A percentile compares a stretch with the other conserved stretches of the same genome.
Evolutionary conservation across 2,888 invertebrate genomes (phyloP).

Genomic region (Stenchaetothrips biformis): DNA sequence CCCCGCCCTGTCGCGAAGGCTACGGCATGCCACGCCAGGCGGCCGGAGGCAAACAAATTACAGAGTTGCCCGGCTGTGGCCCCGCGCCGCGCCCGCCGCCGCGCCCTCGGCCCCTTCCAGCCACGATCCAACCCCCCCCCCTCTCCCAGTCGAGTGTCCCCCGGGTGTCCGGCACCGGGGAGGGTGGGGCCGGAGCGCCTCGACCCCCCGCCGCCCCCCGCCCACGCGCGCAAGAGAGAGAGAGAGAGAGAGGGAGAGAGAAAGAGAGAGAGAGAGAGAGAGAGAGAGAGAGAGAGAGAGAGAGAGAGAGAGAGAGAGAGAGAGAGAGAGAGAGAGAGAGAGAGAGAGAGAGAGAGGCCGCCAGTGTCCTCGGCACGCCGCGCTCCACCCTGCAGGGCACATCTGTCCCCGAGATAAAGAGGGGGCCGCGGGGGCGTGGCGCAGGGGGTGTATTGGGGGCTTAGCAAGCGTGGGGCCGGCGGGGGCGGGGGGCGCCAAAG

Average conservation of each 20-base stretch:
- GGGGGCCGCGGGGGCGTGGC: slow-evolving; percentile 2
- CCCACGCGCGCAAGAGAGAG: slow-evolving; percentile 20
- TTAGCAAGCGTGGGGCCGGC: background rate
- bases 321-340: slow-evolving; percentile 15
- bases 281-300: slow-evolving; percentile 33
- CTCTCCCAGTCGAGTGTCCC: slow-evolving; percentile 14
- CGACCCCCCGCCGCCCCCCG: background rate
- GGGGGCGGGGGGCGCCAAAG: background rate
- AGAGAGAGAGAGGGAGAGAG: slow-evolving; percentile 21
- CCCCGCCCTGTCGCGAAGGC: slow-evolving; percentile 38
- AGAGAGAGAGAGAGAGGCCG: background rate
- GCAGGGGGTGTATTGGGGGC: background rate
- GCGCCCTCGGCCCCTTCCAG: slow-evolving; percentile 14
- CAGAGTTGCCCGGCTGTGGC: slow-evolving; percentile 35
- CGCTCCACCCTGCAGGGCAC: slow-evolving; percentile 28
- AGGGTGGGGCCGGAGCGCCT: slow-evolving; percentile 35
- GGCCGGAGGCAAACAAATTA: slow-evolving; percentile 16
- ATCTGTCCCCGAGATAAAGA: slow-evolving; percentile 27
- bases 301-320: slow-evolving; percentile 29
- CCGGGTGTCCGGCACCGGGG: slow-evolving; percentile 33
- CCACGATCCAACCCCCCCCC: background rate
- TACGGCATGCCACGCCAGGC: slow-evolving; percentile 26
- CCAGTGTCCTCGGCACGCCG: background rate
- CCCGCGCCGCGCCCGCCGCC: slow-evolving; percentile 31
- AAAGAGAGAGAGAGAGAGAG: slow-evolving; percentile 28